Evolutionary conservation across 2,888 invertebrate genomes (phyloP).

Genomic region (Chymomyza amoena): DNA sequence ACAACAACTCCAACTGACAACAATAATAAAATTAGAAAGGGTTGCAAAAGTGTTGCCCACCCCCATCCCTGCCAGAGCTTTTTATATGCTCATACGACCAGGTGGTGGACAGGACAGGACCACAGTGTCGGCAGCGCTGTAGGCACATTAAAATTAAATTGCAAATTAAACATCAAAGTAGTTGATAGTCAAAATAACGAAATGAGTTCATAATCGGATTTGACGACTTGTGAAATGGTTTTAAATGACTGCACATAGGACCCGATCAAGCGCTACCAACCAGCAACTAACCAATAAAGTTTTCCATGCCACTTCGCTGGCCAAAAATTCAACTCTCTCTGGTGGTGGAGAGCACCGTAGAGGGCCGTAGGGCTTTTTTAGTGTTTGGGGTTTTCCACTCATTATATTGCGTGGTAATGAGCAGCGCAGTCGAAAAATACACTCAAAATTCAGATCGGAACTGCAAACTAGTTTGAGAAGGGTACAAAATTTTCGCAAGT

Average conservation of each 20-base stretch:
- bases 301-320: not conserved
- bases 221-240: constrained; percentile 72
- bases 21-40: constrained; percentile 66
- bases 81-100: constrained; percentile 60
- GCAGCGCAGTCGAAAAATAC: not conserved
- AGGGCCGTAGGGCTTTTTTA: not conserved
- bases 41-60: not conserved
- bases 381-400: not conserved
- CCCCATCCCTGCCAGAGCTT: no score
- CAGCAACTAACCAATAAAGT: not conserved
- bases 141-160: constrained; percentile 69
- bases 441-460: no score
- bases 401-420: not conserved
- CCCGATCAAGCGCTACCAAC: not conserved
- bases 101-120: no score
- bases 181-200: constrained; percentile 54
- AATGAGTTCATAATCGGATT: constrained; percentile 73
- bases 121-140: constrained; percentile 14
- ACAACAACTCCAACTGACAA: constrained; percentile 34
- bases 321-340: not conserved
- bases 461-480: no score
- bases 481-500: no score
- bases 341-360: no score
- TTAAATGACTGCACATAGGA: constrained; percentile 44
- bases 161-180: constrained; percentile 74